Conservation (phyloP, 2,113 vertebrate species). For the Otis tarda region DNA sequence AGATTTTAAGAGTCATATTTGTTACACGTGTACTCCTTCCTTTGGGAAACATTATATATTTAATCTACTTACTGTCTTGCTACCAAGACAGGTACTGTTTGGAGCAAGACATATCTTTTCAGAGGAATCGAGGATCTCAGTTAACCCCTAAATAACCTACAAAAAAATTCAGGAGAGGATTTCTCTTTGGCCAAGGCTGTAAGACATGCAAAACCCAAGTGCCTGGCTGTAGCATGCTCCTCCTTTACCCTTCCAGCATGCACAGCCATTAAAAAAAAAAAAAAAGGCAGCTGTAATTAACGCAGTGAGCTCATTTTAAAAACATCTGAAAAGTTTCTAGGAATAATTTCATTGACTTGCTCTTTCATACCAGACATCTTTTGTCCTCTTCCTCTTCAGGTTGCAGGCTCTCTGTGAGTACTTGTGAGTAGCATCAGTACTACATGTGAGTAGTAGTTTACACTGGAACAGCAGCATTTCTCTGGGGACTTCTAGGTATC, state of each 20-base stretch:
- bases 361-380: slow-evolving; percentile 54
- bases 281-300: not conserved
- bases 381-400: not conserved
- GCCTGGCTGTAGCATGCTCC: not conserved
- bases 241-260: not conserved
- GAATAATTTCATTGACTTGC: slow-evolving; percentile 24
- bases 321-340: slow-evolving; percentile 37
- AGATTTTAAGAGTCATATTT: not conserved
- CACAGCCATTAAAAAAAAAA: not conserved
- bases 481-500: not conserved
- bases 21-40: not conserved
- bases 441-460: not conserved
- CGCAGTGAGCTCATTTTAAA: slow-evolving; percentile 29
- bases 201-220: not conserved
- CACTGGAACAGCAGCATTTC: not conserved
- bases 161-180: rapidly evolving
- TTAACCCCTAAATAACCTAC: not conserved
- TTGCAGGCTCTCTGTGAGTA: not conserved
- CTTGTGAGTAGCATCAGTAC: too few relatives aligned
- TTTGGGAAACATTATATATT: not conserved
- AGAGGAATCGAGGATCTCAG: not conserved
- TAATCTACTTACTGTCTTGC: not conserved
- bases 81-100: not conserved
- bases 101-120: not conserved
- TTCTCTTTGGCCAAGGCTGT: not conserved